Conservation (phyloP, 2,888 invertebrate genomes). For the Campoplex capitator region DNA sequence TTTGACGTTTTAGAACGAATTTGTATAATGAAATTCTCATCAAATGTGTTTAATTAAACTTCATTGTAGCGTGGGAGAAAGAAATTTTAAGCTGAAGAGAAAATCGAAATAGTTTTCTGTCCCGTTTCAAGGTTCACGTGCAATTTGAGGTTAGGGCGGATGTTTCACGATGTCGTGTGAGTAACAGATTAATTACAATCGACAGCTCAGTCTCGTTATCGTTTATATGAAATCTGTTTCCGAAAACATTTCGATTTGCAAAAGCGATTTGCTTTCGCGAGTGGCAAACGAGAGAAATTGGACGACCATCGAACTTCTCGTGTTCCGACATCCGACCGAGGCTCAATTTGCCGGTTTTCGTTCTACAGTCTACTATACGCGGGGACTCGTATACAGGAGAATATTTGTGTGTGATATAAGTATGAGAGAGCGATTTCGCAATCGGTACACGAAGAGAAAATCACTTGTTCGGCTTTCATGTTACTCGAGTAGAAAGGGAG, state of each 20-base stretch:
- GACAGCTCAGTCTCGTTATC: not conserved
- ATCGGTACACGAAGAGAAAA: slow-evolving; percentile 35
- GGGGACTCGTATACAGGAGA: not conserved
- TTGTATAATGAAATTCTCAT: too few species aligned
- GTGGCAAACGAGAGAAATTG: not conserved
- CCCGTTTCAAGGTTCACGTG: too few species aligned
- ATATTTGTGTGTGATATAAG: not conserved
- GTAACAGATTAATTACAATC: not conserved
- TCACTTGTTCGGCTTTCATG: slow-evolving; percentile 77
- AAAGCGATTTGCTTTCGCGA: too few species aligned
- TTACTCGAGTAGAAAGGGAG: slow-evolving; percentile 83
- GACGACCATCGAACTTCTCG: not conserved
- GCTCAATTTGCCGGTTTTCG: not conserved
- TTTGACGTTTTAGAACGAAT: too few species aligned
- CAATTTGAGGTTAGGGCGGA: too few species aligned
- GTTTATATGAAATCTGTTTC: not conserved
- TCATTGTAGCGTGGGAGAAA: too few species aligned
- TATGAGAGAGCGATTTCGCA: slow-evolving; percentile 7
- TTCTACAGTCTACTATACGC: not conserved
- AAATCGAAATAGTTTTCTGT: too few species aligned
- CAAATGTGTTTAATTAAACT: too few species aligned
- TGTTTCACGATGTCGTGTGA: too few species aligned
- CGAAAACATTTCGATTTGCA: not conserved
- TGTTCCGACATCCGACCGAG: not conserved
- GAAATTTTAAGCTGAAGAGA: too few species aligned